These are phyloP conservation scores for Alfaro cultratus DNA, from an alignment of 2,797 vertebrate species.

Conservation along the genomic window DNA sequence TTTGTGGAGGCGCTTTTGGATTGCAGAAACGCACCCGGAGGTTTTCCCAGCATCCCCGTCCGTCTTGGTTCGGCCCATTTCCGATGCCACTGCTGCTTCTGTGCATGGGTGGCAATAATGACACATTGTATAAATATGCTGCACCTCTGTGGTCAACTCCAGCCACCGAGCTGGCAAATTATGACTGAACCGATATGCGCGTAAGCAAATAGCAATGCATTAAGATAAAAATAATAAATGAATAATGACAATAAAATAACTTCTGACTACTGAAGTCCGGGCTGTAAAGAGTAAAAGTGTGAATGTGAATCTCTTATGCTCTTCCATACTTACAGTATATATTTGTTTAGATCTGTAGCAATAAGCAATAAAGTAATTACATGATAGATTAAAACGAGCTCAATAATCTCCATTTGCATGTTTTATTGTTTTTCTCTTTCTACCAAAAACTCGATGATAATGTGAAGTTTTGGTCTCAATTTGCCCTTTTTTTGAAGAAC, in stretches of 20 bases:
- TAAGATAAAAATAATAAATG: neutral
- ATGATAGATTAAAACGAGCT: too few species aligned
- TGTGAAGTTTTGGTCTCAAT: too few species aligned
- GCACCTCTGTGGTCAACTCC: constrained; percentile 41
- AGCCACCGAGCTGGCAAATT: constrained; percentile 20
- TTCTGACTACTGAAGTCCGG: neutral
- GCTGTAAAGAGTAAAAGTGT: too few species aligned
- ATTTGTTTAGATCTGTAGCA: too few species aligned
- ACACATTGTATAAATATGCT: constrained; percentile 67
- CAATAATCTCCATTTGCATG: too few species aligned
- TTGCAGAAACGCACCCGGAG: neutral
- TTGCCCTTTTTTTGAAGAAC: too few species aligned
- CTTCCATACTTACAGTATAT: too few species aligned
- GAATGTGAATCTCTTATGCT: too few species aligned
- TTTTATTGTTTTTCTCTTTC: too few species aligned
- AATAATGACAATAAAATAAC: neutral
- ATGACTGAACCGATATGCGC: constrained; percentile 9
- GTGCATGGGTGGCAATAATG: constrained; percentile 66
- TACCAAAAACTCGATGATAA: too few species aligned
- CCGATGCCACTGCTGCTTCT: constrained; percentile 64
- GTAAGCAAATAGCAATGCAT: constrained; percentile 1
- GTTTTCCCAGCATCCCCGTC: constrained; percentile 1
- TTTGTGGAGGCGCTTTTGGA: fast-evolving
- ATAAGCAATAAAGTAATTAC: too few species aligned
- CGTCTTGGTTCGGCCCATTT: constrained; percentile 72